Conservation (phyloP, 2,797 vertebrate species). For the Allobates femoralis region DNA sequence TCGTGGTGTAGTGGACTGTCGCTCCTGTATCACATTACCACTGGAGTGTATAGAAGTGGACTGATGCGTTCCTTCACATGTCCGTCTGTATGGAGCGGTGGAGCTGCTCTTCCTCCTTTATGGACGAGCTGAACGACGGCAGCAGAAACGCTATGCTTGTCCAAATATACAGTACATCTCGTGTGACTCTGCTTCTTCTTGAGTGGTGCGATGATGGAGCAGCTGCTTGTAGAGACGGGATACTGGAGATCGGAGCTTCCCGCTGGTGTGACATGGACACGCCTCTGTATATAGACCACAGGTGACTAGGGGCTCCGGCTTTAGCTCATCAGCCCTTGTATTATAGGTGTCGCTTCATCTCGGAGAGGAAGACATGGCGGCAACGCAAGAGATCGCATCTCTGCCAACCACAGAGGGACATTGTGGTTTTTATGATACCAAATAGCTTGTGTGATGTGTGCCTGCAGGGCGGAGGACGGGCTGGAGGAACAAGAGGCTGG, state of each 20-base stretch:
- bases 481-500: background rate
- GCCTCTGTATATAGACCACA: background rate
- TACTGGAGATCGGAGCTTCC: background rate
- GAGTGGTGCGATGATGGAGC: background rate
- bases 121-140: constrained; percentile 75
- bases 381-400: too few relatives aligned
- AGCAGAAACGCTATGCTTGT: background rate
- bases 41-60: constrained; percentile 88
- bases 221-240: background rate
- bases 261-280: too few relatives aligned
- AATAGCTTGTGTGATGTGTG: background rate
- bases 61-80: constrained; percentile 89
- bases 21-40: constrained; percentile 89
- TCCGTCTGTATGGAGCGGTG: constrained; percentile 89
- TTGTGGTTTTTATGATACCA: background rate
- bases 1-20: constrained; percentile 83
- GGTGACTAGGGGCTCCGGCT: too few relatives aligned
- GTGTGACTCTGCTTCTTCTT: background rate
- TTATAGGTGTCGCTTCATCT: background rate
- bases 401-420: background rate
- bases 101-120: constrained; percentile 86
- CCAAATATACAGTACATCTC: background rate
- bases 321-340: background rate
- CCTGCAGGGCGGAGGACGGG: background rate
- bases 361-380: too few relatives aligned